Evolutionary conservation across 1,140 invertebrate genomes (phyloP).

Genomic region (Camponotus vicinus): DNA sequence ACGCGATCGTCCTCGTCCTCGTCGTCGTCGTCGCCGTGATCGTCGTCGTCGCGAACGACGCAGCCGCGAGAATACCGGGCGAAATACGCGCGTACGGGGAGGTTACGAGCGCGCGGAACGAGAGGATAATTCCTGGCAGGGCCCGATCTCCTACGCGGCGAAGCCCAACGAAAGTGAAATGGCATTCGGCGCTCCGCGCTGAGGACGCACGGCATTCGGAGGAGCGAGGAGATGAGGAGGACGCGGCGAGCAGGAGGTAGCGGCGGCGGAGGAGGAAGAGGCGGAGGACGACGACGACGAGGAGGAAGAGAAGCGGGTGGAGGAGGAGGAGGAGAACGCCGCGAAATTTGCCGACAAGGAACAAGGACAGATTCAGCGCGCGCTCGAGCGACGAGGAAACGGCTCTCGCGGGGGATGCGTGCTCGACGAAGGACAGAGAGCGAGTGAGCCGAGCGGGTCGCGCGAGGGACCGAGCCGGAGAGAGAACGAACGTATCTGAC

Average conservation of each 20-base stretch:
- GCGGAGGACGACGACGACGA: slow-evolving; percentile 56
- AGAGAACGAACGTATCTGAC: slow-evolving; percentile 67
- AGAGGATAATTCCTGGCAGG: slow-evolving; percentile 84
- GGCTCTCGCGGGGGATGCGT: slow-evolving; percentile 71
- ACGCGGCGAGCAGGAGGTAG: slow-evolving; percentile 71
- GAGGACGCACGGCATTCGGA: slow-evolving; percentile 83
- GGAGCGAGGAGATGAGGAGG: slow-evolving; percentile 77
- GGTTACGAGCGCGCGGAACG: slow-evolving; percentile 73
- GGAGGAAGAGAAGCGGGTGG: slow-evolving; percentile 48
- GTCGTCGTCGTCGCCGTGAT: slow-evolving; percentile 14
- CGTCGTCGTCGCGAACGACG: slow-evolving; percentile 56
- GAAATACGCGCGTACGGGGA: slow-evolving; percentile 72
- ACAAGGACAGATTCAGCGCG: slow-evolving; percentile 76
- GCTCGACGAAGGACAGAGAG: slow-evolving; percentile 73
- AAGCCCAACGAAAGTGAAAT: slow-evolving; percentile 87
- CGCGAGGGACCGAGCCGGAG: slow-evolving; percentile 55
- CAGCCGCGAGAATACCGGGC: slow-evolving; percentile 69
- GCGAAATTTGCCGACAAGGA: slow-evolving; percentile 82
- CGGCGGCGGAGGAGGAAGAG: slow-evolving; percentile 63
- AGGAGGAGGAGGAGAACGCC: slow-evolving; percentile 68
- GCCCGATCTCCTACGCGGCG: slow-evolving; percentile 84
- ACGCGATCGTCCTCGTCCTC: neutral
- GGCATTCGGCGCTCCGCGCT: slow-evolving; percentile 83
- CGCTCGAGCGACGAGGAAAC: slow-evolving; percentile 71
- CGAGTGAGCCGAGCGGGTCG: slow-evolving; percentile 61